Percentiles rank a stretch among this genome's conserved stretches.
These are phyloP conservation scores for Pheosia gnoma DNA, from an alignment of 2,888 invertebrate species.

Conservation along the genomic window DNA sequence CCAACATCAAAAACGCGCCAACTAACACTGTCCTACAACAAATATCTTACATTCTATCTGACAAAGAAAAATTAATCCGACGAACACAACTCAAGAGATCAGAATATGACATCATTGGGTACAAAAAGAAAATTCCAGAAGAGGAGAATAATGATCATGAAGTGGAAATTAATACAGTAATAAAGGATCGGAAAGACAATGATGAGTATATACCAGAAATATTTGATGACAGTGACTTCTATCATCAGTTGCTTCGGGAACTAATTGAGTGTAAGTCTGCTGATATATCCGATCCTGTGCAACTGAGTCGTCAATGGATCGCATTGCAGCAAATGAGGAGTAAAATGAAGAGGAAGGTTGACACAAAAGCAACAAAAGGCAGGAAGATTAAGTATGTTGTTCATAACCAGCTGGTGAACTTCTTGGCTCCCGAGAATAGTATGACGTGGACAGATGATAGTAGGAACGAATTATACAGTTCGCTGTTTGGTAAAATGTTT, in stretches of 20 bases:
- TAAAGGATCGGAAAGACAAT: slow-evolving; percentile 63
- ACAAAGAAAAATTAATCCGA: slow-evolving; percentile 89
- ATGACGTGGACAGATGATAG: slow-evolving; percentile 90
- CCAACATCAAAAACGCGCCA: slow-evolving; percentile 85
- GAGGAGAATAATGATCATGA: slow-evolving; percentile 42
- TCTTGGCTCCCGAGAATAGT: slow-evolving; percentile 92
- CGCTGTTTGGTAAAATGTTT: slow-evolving; percentile 89
- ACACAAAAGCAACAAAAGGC: slow-evolving; percentile 97
- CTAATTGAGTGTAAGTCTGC: slow-evolving; percentile 96
- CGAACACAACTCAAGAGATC: slow-evolving; percentile 92
- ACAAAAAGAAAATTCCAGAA: slow-evolving; percentile 52
- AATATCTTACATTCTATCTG: slow-evolving; percentile 92
- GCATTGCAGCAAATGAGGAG: slow-evolving; percentile 95
- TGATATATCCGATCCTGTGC: slow-evolving; percentile 92
- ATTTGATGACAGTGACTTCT: slow-evolving; percentile 98
- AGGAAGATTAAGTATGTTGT: slow-evolving; percentile 94
- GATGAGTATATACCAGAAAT: slow-evolving; percentile 91
- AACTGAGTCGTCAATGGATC: slow-evolving; percentile 95
- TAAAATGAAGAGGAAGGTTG: slow-evolving; percentile 96
- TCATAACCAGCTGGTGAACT: slow-evolving; percentile 94
- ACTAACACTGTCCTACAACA: slow-evolving; percentile 89
- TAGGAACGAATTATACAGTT: slow-evolving; percentile 91
- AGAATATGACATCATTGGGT: slow-evolving; percentile 88
- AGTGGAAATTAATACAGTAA: slow-evolving; percentile 44
- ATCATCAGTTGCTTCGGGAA: slow-evolving; percentile 95